Evolutionary conservation across 2,888 invertebrate species (phyloP).

Genomic region (Hirtodrosophila duncani): DNA sequence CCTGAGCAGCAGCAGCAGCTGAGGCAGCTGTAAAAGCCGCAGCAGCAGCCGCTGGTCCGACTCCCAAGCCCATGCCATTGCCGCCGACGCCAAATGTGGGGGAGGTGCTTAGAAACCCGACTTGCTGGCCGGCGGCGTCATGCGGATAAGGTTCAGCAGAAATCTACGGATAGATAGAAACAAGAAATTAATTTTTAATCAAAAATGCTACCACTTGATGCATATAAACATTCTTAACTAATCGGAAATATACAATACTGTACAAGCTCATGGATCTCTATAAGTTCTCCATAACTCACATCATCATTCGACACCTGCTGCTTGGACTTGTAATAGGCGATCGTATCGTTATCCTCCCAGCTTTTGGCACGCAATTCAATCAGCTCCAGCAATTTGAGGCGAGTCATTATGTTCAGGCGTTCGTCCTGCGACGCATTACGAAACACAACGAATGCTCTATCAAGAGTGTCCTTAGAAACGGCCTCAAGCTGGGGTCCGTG

Average conservation of each 20-base stretch:
- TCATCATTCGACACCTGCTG: slow-evolving; percentile 81
- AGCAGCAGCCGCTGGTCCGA: slow-evolving; percentile 48
- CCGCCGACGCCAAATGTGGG: slow-evolving; percentile 78
- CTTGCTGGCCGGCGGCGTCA: slow-evolving; percentile 57
- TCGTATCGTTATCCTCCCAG: slow-evolving; percentile 92
- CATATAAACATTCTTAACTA: no score
- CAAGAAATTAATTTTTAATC: neutral
- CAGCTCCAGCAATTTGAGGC: slow-evolving; percentile 92
- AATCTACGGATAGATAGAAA: slow-evolving; percentile 47
- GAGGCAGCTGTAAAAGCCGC: slow-evolving; percentile 58
- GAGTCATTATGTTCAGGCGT: slow-evolving; percentile 89
- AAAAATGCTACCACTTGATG: no score
- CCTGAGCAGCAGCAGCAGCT: slow-evolving; percentile 62
- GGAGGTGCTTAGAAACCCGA: slow-evolving; percentile 79
- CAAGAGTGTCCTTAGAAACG: slow-evolving; percentile 90
- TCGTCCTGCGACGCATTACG: slow-evolving; percentile 94
- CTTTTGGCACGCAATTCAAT: slow-evolving; percentile 95
- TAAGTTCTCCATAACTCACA: no score
- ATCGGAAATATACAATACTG: no score
- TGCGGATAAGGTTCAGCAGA: slow-evolving; percentile 62
- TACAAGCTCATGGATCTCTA: no score
- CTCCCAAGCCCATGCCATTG: slow-evolving; percentile 36
- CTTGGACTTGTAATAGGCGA: slow-evolving; percentile 88
- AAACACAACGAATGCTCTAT: slow-evolving; percentile 90
- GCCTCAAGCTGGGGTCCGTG: slow-evolving; percentile 89